Percentiles rank a stretch among this genome's conserved stretches.
These are phyloP conservation scores for Malaclemys terrapin DNA, from an alignment of 2,113 vertebrate species.

Conservation along the genomic window DNA sequence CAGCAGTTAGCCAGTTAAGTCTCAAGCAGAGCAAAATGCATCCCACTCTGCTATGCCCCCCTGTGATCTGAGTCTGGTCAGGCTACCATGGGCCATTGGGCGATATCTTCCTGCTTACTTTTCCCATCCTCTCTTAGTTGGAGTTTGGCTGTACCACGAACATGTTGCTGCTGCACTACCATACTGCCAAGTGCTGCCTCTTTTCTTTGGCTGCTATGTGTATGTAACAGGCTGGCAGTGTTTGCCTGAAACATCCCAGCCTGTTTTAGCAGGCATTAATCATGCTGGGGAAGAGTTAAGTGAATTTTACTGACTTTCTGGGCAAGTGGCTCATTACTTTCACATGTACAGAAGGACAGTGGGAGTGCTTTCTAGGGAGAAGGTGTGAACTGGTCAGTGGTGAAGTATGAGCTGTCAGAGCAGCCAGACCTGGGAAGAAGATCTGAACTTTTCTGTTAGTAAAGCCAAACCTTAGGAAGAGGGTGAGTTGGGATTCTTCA, in stretches of 20 bases:
- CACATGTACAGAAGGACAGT: background rate
- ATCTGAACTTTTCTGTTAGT: background rate
- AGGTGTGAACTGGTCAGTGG: background rate
- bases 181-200: background rate
- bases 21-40: background rate
- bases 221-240: background rate
- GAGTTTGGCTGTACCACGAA: background rate
- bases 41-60: background rate
- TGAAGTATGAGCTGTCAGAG: background rate
- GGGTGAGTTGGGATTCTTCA: background rate
- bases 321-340: background rate
- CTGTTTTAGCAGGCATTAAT: background rate
- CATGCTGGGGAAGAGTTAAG: background rate
- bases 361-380: background rate
- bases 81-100: background rate
- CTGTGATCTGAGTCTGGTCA: background rate
- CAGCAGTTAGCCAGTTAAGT: background rate
- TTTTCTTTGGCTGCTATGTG: background rate
- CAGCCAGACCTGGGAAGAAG: background rate
- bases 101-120: background rate
- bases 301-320: background rate
- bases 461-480: conserved; percentile 29
- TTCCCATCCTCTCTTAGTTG: background rate
- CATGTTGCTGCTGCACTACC: background rate
- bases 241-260: conserved; percentile 34